Base-by-base conservation (phyloP, 2,113 vertebrate genomes). In the Pithys albifrons region DNA sequence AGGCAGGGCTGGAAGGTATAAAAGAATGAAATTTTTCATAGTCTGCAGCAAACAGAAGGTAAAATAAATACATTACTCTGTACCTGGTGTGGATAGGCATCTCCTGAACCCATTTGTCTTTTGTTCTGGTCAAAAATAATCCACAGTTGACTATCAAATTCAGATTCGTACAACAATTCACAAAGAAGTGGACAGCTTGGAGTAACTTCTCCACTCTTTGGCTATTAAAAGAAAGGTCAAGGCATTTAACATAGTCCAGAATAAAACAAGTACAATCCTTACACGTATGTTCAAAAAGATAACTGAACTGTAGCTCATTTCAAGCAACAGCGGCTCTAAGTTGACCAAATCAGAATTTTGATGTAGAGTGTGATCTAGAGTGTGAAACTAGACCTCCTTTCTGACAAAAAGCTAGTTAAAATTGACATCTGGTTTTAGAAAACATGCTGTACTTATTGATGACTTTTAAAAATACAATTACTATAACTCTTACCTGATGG, bases 51-150 rank as follows among this genome's bases (percentile, higher is more conserved):
- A 88, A 67, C 1, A 64, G 12, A 70, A 81, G 14, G 58, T 35
- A 94, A 78, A 82, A 89, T 22, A 94, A 94, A 74, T 7, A 65
- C 3, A 79, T 67, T 55, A 48, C 20, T 88, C 66, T 52, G 29
- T 98, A 99, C 99, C 99, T 99, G 99, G 96, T 99, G 99, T 66
- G 99, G 99, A 96, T 99, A 99, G n/a, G 99, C 99, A 48, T 99
- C 99, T 16, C 99, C 99, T 54, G 99, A 99, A 23, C 99, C 99
- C 98, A 99, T 98, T 3, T 99, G 98, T 64, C 99, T 99, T 97
- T 99, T 99, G 97, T 99, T 99, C 97, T 99, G 99, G 93, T 99
- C 99, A 96, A 99, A 99, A 90, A 99, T 98, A 96, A 99, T 99
- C 99, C 99, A 99, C 9, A 99, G 98, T 46, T 99, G 99, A 97